Evolutionary conservation across 2,888 invertebrate species (phyloP).

Genomic region (Rhopalosiphum nymphaeae): DNA sequence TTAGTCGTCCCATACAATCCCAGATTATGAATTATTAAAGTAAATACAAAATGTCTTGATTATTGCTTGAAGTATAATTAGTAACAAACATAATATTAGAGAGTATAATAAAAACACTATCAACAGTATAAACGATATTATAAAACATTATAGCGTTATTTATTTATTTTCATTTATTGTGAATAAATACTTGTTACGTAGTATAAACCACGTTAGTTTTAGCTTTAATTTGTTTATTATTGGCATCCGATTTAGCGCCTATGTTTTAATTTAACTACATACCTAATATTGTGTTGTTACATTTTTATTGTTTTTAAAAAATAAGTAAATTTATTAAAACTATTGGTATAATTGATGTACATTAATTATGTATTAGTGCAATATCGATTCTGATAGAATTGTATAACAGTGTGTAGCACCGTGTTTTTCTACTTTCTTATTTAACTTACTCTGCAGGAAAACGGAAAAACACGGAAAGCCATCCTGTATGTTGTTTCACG

Average conservation of each 20-base stretch:
- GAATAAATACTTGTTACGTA: no score
- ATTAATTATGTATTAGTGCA: no score
- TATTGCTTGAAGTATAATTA: background rate
- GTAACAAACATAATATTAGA: background rate
- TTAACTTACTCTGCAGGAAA: background rate
- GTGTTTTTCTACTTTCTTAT: background rate
- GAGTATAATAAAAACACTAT: background rate
- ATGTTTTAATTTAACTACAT: no score
- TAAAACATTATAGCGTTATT: background rate
- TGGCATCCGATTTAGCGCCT: no score
- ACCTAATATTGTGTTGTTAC: no score
- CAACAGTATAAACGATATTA: background rate
- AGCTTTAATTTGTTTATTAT: background rate
- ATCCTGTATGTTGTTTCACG: background rate
- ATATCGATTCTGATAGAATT: background rate
- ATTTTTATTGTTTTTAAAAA: no score
- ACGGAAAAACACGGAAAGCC: background rate
- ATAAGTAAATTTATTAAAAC: no score
- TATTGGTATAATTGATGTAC: no score
- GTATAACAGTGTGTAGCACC: background rate
- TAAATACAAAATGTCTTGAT: background rate
- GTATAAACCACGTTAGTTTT: no score
- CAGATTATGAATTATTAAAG: background rate
- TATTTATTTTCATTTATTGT: no score
- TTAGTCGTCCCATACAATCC: background rate